Evolutionary conservation across 2,888 invertebrate species (phyloP), one percentile per base, ranked within the genome.

Genomic region (Rotaria magnacalcarata): DNA sequence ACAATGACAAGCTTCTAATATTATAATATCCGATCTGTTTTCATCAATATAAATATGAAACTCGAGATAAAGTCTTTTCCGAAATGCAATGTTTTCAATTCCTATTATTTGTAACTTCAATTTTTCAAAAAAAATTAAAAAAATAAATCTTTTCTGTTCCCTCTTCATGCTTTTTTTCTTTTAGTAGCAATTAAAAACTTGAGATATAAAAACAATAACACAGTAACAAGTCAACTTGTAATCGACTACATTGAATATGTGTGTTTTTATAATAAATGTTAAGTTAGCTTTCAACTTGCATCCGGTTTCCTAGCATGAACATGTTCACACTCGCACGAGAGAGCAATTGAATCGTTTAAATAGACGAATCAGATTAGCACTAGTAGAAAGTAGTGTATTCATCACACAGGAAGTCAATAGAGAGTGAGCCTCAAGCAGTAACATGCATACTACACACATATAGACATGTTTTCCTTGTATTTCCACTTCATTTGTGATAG

Each of bases 291-390:
- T 80, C 47, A 80, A 80, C 75, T 80, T 47, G 21, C 47, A 80
- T 80, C 75, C 75, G 75, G 75, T 80, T 80, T 67, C 67, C 67
- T 67, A 67, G 67, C 67, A 67, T 67, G 67, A 67, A 67, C 67
- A 67, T 67, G 34, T 34, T 67, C 67, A 34, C 34, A 34, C 67
- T 67, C 67, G 67, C 67, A 67, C 67, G 67, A 67, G 67, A 67
- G 67, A 67, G 67, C 67, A 67, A 67, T 67, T 67, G 67, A 67
- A 67, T 67, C 67, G 67, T 67, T 67, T 67, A 67, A 67, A 67
- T 67, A 67, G 67, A 67, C 67, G 67, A 67, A 67, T 67, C 67
- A 67, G 67, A 67, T 67, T 67, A 67, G 56, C 21, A 56, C 34
- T 34, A 67, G 67, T 34, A 67, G 67, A 67, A 67, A 67, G 67